A percentile compares a stretch with the other conserved stretches of the same genome.
Evolutionary conservation across 2,888 invertebrate genomes (phyloP).

Genomic region (Trilocha varians): DNA sequence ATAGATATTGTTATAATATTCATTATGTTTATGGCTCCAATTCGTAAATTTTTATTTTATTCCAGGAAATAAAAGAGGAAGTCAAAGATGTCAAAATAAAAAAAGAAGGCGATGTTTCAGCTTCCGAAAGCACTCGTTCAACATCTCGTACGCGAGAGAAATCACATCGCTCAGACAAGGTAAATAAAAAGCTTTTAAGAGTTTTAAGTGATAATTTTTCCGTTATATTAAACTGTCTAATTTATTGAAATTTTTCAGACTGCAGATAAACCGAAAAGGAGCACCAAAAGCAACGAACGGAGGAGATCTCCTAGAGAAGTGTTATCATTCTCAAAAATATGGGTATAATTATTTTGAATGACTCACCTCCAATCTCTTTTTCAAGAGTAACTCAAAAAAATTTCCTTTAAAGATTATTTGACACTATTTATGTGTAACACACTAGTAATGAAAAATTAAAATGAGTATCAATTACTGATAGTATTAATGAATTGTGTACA

Average conservation of each 20-base stretch:
- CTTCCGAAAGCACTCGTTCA: constrained; percentile 44
- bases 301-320: constrained; percentile 76
- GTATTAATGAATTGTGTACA: constrained; percentile 23
- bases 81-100: constrained; percentile 42
- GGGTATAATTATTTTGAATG: constrained; percentile 56
- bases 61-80: constrained; percentile 55
- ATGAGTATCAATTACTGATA: not conserved
- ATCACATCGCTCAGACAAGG: constrained; percentile 67
- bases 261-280: constrained; percentile 46
- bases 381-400: not conserved
- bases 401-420: not conserved
- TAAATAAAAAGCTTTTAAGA: too few species aligned
- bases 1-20: too few species aligned
- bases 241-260: constrained; percentile 14
- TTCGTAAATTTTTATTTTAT: too few species aligned
- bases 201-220: not conserved
- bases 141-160: constrained; percentile 51
- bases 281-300: constrained; percentile 60
- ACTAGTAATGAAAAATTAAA: not conserved
- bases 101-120: constrained; percentile 60
- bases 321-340: constrained; percentile 85
- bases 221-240: not conserved
- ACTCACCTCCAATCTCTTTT: too few species aligned
- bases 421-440: not conserved
- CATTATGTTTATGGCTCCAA: too few species aligned